Percentiles rank a stretch among this genome's conserved stretches.
phyloP scores from a whole-genome alignment of 2,113 vertebrate species.

The Sorex araneus region DNA sequence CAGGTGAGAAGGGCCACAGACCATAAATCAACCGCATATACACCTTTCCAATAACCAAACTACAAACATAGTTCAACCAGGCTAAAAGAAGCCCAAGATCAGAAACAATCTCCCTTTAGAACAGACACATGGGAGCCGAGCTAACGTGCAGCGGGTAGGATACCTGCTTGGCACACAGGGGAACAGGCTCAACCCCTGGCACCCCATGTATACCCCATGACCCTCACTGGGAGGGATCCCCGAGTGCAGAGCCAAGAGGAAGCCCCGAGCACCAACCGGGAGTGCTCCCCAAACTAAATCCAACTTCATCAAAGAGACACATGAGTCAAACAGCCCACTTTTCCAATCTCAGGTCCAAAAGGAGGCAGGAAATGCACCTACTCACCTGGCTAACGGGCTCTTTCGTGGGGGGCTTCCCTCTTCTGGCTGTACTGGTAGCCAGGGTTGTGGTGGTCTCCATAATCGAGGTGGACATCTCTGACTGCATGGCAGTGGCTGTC shows the following conservation, averaged over 20 bases:
- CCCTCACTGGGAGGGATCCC: too few relatives aligned
- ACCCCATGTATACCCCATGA: too few relatives aligned
- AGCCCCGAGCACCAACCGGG: too few relatives aligned
- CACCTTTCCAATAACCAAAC: not conserved
- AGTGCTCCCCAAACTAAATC: not conserved
- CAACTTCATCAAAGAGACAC: not conserved
- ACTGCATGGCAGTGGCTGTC: conserved; percentile 97
- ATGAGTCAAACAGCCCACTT: not conserved
- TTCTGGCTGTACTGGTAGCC: conserved; percentile 93
- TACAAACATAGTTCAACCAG: not conserved
- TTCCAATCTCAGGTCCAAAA: not conserved
- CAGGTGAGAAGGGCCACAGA: not conserved
- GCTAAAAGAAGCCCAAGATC: conserved; percentile 32
- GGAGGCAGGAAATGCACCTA: not conserved
- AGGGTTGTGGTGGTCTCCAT: conserved; percentile 99
- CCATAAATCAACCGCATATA: not conserved
- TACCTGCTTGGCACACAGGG: too few relatives aligned
- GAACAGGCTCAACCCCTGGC: too few relatives aligned
- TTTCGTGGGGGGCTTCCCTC: conserved; percentile 95
- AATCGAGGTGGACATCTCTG: conserved; percentile 97
- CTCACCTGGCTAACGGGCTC: conserved; percentile 95
- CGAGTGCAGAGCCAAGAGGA: too few relatives aligned
- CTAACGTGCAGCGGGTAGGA: too few relatives aligned
- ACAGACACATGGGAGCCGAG: not conserved
- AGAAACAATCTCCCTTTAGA: not conserved